Conservation (phyloP, 2,888 invertebrate species). For the Morpho achilles region DNA sequence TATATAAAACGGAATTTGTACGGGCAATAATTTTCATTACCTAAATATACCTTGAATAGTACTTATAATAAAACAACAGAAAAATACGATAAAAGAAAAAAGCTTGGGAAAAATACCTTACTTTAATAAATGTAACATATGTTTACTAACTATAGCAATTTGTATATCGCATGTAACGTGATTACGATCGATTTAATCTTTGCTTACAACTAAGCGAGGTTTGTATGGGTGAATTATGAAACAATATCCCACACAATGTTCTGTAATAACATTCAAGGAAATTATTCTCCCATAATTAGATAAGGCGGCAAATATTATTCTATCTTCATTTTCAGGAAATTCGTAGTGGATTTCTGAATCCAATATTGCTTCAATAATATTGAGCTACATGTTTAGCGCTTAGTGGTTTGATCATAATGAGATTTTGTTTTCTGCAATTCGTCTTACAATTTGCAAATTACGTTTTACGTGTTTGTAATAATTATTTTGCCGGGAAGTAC, state of each 20-base stretch:
- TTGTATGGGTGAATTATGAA: constrained; percentile 7
- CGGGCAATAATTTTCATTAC: too few species aligned
- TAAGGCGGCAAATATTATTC: constrained; percentile 8
- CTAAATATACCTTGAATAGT: too few species aligned
- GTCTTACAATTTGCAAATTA: constrained; percentile 2
- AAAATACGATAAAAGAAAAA: too few species aligned
- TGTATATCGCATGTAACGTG: too few species aligned
- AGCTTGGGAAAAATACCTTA: too few species aligned
- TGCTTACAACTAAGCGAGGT: not conserved
- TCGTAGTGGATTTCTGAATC: constrained; percentile 1
- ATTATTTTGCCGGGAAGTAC: not conserved
- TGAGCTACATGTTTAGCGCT: not conserved
- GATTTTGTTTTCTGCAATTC: constrained; percentile 2
- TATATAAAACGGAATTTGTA: too few species aligned
- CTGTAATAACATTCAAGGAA: constrained; percentile 12
- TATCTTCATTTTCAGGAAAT: constrained; percentile 5
- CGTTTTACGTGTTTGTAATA: not conserved
- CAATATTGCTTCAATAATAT: constrained; percentile 7
- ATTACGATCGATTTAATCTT: constrained; percentile 10
- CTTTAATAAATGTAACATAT: too few species aligned
- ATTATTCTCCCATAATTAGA: constrained; percentile 16
- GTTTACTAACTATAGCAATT: too few species aligned
- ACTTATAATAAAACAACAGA: too few species aligned
- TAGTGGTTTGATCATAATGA: constrained; percentile 5
- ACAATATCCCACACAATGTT: constrained; percentile 9